Conservation (phyloP, 53 echinoderm and acorn worm species). For the Actinopyga echinites region DNA sequence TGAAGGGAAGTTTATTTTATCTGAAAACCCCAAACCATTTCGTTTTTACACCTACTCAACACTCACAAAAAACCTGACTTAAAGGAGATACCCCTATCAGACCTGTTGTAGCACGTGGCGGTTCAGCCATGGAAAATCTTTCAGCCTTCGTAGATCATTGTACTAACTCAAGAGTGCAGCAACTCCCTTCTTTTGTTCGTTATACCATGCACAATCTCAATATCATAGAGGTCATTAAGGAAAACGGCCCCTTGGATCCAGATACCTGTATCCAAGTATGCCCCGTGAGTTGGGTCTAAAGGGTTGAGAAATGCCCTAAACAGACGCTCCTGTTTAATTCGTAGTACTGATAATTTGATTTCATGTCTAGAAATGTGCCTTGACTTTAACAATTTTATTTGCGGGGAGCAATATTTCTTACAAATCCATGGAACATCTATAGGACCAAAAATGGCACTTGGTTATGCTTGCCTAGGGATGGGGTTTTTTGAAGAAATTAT, state of each 20-base stretch:
- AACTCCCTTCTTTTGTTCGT: neutral
- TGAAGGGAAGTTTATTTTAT: neutral
- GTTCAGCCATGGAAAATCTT: neutral
- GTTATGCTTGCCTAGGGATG: conserved; percentile 21
- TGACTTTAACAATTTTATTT: neutral
- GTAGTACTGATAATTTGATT: neutral
- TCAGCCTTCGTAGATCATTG: neutral
- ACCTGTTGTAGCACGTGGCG: neutral
- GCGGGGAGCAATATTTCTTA: neutral
- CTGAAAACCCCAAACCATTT: too few species aligned
- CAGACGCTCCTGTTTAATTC: neutral
- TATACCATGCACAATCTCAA: neutral
- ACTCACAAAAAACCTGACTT: neutral
- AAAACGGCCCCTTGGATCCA: neutral
- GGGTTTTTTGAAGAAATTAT: conserved; percentile 9
- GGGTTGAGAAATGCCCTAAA: conserved; percentile 4
- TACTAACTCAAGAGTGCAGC: neutral
- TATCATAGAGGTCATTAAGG: neutral
- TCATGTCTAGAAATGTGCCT: conserved; percentile 4
- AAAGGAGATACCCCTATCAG: neutral
- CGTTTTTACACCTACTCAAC: neutral
- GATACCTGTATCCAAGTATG: neutral
- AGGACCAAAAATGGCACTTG: conserved; percentile 8
- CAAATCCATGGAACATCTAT: conserved; percentile 28
- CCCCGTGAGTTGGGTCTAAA: neutral